These are phyloP conservation scores for Malaclemys terrapin DNA, from an alignment of 2,113 vertebrate species.

Conservation along the genomic window DNA sequence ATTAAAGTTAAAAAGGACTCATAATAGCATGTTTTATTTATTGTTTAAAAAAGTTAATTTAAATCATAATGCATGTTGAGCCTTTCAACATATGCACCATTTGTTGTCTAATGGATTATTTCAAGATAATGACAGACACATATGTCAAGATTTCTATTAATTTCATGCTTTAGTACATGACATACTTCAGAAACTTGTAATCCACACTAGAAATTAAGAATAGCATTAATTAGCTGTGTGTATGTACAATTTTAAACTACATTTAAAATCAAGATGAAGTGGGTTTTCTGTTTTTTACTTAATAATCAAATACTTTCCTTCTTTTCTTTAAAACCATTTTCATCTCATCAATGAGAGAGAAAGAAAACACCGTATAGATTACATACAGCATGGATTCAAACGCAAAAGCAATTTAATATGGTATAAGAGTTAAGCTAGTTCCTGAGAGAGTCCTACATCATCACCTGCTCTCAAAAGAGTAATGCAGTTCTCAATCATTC, in stretches of 20 bases:
- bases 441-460: neutral
- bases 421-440: neutral
- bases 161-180: neutral
- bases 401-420: neutral
- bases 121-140: neutral
- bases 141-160: neutral
- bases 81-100: neutral
- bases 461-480: neutral
- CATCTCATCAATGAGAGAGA: neutral
- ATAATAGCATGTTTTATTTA: neutral
- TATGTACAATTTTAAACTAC: neutral
- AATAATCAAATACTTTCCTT: neutral
- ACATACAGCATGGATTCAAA: neutral
- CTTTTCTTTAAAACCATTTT: neutral
- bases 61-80: neutral
- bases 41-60: neutral
- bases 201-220: neutral
- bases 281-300: neutral
- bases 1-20: neutral
- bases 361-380: neutral
- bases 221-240: neutral
- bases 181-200: neutral
- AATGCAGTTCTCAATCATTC: neutral
- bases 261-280: neutral
- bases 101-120: neutral